Conservation (phyloP, 2,797 vertebrate genomes). For the Malacoraja senta region DNA sequence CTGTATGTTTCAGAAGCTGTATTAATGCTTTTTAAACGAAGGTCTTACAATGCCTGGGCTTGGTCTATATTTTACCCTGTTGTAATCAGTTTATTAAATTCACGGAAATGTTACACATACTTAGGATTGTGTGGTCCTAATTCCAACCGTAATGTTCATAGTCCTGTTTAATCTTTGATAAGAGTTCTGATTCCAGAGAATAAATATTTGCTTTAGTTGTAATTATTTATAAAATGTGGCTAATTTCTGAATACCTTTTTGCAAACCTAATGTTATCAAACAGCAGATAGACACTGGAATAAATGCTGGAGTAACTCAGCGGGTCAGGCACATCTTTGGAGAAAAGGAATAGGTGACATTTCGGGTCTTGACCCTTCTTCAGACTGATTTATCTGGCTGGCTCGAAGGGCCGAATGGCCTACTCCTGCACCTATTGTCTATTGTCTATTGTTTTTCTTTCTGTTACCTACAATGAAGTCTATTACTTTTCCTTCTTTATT, state of each 20-base stretch:
- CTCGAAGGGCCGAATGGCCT: no score
- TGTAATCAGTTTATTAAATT: background rate
- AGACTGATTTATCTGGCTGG: no score
- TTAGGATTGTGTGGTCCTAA: background rate
- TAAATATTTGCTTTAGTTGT: background rate
- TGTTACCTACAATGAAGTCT: background rate
- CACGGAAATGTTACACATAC: background rate
- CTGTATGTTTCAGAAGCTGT: background rate
- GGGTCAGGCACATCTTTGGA: no score
- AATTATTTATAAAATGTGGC: background rate
- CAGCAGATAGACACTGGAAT: background rate
- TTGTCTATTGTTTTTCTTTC: background rate
- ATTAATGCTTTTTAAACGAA: background rate
- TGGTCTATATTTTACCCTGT: background rate
- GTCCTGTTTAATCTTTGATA: background rate
- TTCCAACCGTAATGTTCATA: background rate
- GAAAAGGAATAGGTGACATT: no score
- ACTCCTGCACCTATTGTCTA: no score
- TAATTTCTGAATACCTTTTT: background rate
- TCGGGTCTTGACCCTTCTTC: no score
- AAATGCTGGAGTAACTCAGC: no score
- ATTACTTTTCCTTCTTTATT: background rate
- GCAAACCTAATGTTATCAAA: background rate
- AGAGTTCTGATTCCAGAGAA: background rate
- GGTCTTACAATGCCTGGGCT: background rate